phyloP scores from a whole-genome alignment of 2,888 invertebrate genomes.

The Ophonus ardosiacus region DNA sequence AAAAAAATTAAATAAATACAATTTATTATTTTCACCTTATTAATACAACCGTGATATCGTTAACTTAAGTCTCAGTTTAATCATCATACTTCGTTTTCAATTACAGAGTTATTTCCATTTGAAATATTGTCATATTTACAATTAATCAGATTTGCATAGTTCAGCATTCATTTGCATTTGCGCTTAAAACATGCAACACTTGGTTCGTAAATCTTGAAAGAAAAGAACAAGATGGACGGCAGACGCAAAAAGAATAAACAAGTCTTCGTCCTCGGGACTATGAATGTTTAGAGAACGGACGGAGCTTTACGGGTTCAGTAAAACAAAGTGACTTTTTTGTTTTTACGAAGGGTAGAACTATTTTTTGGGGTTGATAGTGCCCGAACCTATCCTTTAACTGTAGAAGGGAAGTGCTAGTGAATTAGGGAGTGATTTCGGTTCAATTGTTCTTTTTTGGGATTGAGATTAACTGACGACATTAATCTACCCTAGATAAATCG shows the following conservation, averaged over 20 bases:
- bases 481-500: neutral
- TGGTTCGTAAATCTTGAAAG: conserved; percentile 41
- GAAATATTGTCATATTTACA: conserved; percentile 31
- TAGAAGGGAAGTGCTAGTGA: conserved; percentile 18
- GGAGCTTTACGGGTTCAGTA: neutral
- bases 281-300: conserved; percentile 30
- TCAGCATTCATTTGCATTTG: conserved; percentile 34
- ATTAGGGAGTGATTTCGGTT: conserved; percentile 34
- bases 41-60: neutral
- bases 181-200: conserved; percentile 39
- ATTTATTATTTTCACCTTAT: neutral
- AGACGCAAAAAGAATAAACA: conserved; percentile 29
- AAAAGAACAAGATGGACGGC: conserved; percentile 34
- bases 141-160: conserved; percentile 35
- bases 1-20: neutral
- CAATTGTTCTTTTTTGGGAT: conserved; percentile 7
- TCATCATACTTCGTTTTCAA: neutral
- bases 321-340: conserved; percentile 34
- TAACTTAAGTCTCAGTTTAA: neutral
- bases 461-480: conserved; percentile 4
- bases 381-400: neutral
- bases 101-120: conserved; percentile 22
- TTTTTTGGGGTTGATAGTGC: conserved; percentile 28
- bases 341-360: conserved; percentile 28
- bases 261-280: neutral